phyloP scores from a whole-genome alignment of 1,140 invertebrate genomes.

The Anthonomus grandis region DNA sequence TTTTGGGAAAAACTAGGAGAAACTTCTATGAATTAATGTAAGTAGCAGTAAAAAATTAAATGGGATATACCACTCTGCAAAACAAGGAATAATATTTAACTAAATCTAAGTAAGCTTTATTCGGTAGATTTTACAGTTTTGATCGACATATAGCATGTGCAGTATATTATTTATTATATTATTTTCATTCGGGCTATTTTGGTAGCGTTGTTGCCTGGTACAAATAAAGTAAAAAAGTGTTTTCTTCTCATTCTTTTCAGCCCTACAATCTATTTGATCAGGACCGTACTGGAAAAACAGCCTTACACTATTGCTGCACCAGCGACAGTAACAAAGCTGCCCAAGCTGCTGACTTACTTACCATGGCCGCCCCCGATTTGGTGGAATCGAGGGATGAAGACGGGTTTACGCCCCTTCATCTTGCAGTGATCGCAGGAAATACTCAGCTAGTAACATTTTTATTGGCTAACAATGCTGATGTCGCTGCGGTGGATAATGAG shows the following conservation, averaged over 20 bases:
- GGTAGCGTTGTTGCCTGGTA: too few species aligned
- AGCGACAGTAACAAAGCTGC: conserved; percentile 47
- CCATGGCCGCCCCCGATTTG: conserved; percentile 73
- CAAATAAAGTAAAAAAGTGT: not conserved
- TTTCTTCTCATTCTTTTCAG: conserved; percentile 51
- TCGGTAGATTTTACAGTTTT: too few species aligned
- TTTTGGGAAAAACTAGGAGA: too few species aligned
- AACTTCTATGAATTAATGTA: too few species aligned
- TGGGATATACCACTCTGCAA: too few species aligned
- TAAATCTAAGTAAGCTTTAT: too few species aligned
- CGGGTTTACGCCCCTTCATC: conserved; percentile 89
- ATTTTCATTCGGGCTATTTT: too few species aligned
- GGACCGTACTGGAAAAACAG: conserved; percentile 80
- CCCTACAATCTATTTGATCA: conserved; percentile 60
- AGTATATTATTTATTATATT: too few species aligned
- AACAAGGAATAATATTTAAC: too few species aligned
- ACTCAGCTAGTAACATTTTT: conserved; percentile 76
- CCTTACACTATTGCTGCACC: conserved; percentile 86
- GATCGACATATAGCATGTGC: too few species aligned
- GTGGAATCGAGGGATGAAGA: conserved; percentile 83
- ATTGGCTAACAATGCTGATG: conserved; percentile 77
- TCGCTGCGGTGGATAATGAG: conserved; percentile 87
- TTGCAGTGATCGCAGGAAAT: conserved; percentile 89
- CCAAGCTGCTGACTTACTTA: conserved; percentile 65
- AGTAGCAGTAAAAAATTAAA: too few species aligned